Percentiles rank a stretch among this genome's conserved stretches.
These are phyloP conservation scores for Adoxophyes honmai DNA, from an alignment of 1,140 invertebrate species.

Conservation along the genomic window DNA sequence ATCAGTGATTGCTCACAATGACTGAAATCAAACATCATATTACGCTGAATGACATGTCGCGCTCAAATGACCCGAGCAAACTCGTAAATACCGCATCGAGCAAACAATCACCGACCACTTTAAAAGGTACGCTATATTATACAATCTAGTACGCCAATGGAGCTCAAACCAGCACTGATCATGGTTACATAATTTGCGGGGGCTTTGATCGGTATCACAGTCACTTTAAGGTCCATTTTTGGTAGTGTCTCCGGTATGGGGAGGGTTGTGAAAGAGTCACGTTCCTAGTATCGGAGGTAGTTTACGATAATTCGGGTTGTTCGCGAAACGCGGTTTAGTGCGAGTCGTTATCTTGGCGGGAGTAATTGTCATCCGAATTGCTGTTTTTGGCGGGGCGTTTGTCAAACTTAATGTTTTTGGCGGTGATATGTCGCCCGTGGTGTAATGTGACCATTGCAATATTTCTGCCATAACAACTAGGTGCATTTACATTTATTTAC, in stretches of 20 bases:
- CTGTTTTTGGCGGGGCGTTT: not conserved
- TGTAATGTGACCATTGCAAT: no score
- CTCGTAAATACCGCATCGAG: not conserved
- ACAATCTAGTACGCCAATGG: not conserved
- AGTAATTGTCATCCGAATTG: conserved; percentile 4
- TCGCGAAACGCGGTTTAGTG: not conserved
- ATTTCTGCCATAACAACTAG: no score
- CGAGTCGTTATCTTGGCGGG: not conserved
- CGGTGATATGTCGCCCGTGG: no score
- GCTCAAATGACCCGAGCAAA: not conserved
- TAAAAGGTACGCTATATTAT: not conserved
- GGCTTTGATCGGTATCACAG: not conserved
- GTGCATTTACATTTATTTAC: no score
- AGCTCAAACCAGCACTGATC: not conserved
- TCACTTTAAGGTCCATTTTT: not conserved
- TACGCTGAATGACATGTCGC: not conserved
- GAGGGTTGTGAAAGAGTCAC: not conserved
- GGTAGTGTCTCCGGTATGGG: not conserved
- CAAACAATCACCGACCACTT: not conserved
- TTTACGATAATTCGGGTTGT: conserved; percentile 12
- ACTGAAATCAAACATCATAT: not conserved
- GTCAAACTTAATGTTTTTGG: not conserved
- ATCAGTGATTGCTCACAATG: conserved; percentile 1
- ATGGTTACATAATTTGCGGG: not conserved
- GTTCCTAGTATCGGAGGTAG: conserved; percentile 6